Evolutionary conservation across 2,113 vertebrate genomes (phyloP).

Genomic region (Rhinolophus sinicus): DNA sequence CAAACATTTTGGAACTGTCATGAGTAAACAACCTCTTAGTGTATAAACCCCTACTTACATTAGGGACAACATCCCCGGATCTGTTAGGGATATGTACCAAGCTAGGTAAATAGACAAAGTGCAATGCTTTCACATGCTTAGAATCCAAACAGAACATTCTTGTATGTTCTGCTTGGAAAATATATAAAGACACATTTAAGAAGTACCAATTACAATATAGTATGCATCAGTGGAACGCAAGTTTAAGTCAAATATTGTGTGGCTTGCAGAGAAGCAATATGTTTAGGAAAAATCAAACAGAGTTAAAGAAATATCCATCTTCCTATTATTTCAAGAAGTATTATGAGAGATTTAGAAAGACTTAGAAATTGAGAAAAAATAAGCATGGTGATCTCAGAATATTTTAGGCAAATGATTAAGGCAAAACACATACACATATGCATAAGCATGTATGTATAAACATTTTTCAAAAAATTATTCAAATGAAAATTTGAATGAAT

Average conservation of each 20-base stretch:
- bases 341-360: background rate
- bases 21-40: slow-evolving; percentile 59
- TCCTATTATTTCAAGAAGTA: background rate
- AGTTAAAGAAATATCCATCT: background rate
- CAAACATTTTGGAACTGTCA: slow-evolving; percentile 49
- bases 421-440: background rate
- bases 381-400: background rate
- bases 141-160: background rate
- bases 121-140: background rate
- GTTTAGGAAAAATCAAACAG: background rate
- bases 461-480: background rate
- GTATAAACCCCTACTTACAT: slow-evolving; percentile 36
- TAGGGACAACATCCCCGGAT: slow-evolving; percentile 27
- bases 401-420: background rate
- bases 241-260: slow-evolving; percentile 23
- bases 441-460: background rate
- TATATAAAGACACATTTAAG: background rate
- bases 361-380: background rate
- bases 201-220: background rate
- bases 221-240: background rate
- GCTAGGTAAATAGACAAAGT: slow-evolving; percentile 36
- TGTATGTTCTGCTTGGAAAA: background rate
- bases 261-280: background rate
- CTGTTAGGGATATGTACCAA: slow-evolving; percentile 44
- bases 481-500: background rate